A percentile compares a stretch with the other conserved stretches of the same genome.
phyloP scores from a whole-genome alignment of 2,113 vertebrate species.

The Accipiter cooperii region DNA sequence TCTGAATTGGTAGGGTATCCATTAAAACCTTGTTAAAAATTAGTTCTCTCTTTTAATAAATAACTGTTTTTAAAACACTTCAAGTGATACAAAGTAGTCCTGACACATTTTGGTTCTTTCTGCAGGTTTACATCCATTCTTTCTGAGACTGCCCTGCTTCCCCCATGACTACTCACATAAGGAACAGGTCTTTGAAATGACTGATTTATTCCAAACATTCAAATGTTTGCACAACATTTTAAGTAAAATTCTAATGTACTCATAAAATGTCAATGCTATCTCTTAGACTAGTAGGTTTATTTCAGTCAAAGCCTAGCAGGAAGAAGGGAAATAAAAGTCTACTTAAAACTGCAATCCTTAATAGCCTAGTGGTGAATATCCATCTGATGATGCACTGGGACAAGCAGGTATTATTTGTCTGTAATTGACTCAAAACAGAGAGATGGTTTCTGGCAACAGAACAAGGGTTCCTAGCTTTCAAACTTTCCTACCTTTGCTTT shows the following conservation, averaged over 20 bases:
- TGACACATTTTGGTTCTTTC: neutral
- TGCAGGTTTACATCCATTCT: neutral
- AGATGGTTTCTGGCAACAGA: neutral
- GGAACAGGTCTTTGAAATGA: neutral
- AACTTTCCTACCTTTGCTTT: constrained; percentile 86
- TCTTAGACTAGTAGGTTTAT: neutral
- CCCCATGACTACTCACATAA: neutral
- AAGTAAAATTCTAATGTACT: neutral
- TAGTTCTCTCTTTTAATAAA: neutral
- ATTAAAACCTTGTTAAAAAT: neutral
- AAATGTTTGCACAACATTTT: neutral
- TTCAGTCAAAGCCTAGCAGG: neutral
- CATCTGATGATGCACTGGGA: neutral
- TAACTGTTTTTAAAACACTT: neutral
- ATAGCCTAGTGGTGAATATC: neutral
- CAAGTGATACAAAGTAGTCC: neutral
- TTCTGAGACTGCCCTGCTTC: neutral
- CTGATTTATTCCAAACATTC: neutral
- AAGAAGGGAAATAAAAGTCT: neutral
- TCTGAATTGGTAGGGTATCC: neutral
- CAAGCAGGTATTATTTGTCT: neutral
- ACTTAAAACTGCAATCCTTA: neutral
- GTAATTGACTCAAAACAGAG: neutral
- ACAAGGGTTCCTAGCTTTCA: constrained; percentile 17
- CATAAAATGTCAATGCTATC: neutral